Conservation (phyloP, 2,888 invertebrate genomes). For the Caenorhabditis wallacei region DNA sequence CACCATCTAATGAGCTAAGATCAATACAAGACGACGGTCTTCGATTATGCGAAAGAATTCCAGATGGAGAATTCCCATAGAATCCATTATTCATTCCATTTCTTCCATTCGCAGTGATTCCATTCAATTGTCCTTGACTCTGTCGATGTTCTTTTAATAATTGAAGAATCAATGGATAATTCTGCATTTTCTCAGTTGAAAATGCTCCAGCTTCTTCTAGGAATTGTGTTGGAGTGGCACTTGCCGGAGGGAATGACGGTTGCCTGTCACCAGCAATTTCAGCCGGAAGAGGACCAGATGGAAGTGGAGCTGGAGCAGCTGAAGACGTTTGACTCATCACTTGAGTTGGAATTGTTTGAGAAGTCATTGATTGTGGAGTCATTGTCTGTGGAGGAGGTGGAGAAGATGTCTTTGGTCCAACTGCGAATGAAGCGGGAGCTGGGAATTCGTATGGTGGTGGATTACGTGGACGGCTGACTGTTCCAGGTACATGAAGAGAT, state of each 20-base stretch:
- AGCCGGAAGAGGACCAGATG: constrained; percentile 69
- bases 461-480: constrained; percentile 57
- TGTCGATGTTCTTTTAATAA: constrained; percentile 69
- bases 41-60: constrained; percentile 50
- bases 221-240: constrained; percentile 69
- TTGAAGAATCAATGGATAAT: constrained; percentile 73
- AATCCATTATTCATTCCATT: constrained; percentile 33
- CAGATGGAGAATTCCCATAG: constrained; percentile 32
- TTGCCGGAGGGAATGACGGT: constrained; percentile 72
- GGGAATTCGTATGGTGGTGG: constrained; percentile 68
- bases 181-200: constrained; percentile 61
- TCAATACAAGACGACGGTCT: constrained; percentile 69
- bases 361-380: not conserved
- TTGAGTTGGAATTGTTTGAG: not conserved
- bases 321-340: constrained; percentile 9
- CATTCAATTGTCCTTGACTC: constrained; percentile 44
- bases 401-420: constrained; percentile 24
- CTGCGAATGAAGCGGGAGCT: constrained; percentile 15
- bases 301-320: constrained; percentile 45
- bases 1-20: constrained; percentile 52
- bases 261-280: constrained; percentile 69
- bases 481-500: constrained; percentile 62
- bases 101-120: constrained; percentile 8
- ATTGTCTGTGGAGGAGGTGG: constrained; percentile 12
- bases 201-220: constrained; percentile 43